These are phyloP conservation scores for Coptodon bakossiorum DNA, from an alignment of 2,113 vertebrate genomes.

Conservation along the genomic window DNA sequence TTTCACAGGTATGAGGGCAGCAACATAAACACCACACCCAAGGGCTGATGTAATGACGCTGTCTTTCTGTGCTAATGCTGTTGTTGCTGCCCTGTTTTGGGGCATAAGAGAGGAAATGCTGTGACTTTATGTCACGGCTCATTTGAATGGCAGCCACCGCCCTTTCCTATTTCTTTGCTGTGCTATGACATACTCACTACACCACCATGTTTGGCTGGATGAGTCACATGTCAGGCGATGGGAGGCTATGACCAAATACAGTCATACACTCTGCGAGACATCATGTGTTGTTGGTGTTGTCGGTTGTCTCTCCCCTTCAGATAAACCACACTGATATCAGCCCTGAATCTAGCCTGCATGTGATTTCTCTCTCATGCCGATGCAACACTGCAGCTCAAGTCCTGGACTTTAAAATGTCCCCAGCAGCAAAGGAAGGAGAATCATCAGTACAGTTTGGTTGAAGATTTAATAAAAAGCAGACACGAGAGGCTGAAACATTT, in stretches of 20 bases:
- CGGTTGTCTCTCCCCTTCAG: not conserved
- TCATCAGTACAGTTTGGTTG: not conserved
- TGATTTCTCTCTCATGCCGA: not conserved
- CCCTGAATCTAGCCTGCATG: not conserved
- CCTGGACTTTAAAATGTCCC: not conserved
- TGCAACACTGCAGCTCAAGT: not conserved
- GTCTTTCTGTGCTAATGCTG: not conserved
- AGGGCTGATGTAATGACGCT: not conserved
- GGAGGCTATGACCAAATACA: slow-evolving; percentile 14
- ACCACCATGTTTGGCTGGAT: not conserved
- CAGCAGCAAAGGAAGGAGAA: not conserved
- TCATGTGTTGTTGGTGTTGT: not conserved
- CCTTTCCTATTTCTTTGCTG: not conserved
- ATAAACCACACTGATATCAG: not conserved
- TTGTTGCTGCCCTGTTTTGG: not conserved
- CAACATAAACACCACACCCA: not conserved
- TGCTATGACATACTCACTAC: not conserved
- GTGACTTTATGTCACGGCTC: not conserved
- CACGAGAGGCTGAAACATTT: not conserved
- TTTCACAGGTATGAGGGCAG: not conserved
- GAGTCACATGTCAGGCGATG: not conserved
- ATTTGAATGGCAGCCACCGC: not conserved
- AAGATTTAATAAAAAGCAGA: not conserved
- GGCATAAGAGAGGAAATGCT: not conserved
- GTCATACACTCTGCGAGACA: not conserved